A percentile compares a stretch with the other conserved stretches of the same genome.
Conservation (phyloP, 2,113 vertebrate genomes). For the Cettia cetti region DNA sequence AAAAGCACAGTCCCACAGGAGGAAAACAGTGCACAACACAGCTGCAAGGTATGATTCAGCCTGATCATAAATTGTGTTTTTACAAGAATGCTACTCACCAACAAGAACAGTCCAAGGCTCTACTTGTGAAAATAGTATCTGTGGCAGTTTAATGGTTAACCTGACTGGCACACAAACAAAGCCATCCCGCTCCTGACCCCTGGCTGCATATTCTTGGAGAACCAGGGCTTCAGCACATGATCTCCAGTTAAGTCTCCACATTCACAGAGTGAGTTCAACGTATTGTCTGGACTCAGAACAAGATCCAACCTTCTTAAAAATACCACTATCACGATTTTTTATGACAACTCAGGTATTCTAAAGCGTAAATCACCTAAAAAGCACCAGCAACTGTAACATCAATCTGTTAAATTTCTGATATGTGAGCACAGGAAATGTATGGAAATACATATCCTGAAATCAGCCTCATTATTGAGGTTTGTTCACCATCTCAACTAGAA, state of each 20-base stretch:
- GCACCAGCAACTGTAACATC: not conserved
- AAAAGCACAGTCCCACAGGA: not conserved
- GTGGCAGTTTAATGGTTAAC: not conserved
- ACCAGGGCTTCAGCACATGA: not conserved
- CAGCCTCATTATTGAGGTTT: not conserved
- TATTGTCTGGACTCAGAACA: not conserved
- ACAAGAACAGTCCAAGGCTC: not conserved
- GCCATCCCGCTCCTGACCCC: not conserved
- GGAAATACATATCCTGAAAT: not conserved
- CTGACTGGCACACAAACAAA: not conserved
- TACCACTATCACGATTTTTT: not conserved
- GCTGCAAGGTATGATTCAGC: not conserved
- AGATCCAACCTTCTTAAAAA: not conserved
- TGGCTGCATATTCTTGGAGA: not conserved
- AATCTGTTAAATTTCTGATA: not conserved
- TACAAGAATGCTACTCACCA: not conserved
- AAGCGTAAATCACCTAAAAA: not conserved
- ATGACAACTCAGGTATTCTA: not conserved
- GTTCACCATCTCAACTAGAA: not conserved
- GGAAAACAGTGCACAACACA: not conserved
- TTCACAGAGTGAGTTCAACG: not conserved
- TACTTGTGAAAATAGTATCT: not conserved
- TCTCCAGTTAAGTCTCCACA: not conserved
- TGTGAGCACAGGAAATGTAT: not conserved
- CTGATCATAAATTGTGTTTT: not conserved